Evolutionary conservation across 2,797 vertebrate genomes (phyloP).

Genomic region (Percopsis omiscomaycus): DNA sequence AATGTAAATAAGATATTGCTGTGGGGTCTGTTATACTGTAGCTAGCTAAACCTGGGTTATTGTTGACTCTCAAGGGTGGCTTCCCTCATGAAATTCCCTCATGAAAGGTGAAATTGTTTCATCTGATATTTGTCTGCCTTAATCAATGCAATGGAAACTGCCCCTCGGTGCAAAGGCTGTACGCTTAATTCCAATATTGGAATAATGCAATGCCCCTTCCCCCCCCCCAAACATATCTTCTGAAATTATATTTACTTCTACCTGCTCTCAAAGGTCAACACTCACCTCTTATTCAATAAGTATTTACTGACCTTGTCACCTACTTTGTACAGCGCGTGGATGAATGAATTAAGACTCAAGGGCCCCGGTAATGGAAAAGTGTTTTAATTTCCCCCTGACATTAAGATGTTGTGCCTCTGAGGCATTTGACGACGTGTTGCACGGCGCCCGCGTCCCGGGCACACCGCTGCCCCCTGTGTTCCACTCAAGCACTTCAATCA

Average conservation of each 20-base stretch:
- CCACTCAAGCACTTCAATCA: conserved; percentile 96
- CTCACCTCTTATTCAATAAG: conserved; percentile 76
- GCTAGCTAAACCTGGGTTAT: background rate
- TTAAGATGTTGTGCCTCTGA: conserved; percentile 95
- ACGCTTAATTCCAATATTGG: conserved; percentile 35
- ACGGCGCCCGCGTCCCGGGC: conserved; percentile 81
- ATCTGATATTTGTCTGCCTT: background rate
- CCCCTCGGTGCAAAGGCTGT: conserved; percentile 27
- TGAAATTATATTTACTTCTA: conserved; percentile 63
- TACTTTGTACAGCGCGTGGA: conserved; percentile 81
- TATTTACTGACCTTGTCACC: conserved; percentile 83
- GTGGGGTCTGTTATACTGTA: conserved; percentile 2
- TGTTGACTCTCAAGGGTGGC: background rate
- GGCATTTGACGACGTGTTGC: conserved; percentile 90
- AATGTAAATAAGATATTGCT: background rate
- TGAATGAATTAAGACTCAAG: conserved; percentile 94
- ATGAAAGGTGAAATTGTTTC: background rate
- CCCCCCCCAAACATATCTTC: conserved; percentile 45
- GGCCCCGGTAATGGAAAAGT: conserved; percentile 89
- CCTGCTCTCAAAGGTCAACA: conserved; percentile 78
- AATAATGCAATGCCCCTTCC: conserved; percentile 30
- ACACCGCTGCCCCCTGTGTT: conserved; percentile 89
- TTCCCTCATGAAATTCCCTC: background rate
- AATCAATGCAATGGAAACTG: conserved; percentile 25
- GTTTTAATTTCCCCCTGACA: conserved; percentile 99